phyloP scores from a whole-genome alignment of 2,113 vertebrate genomes.

The Platichthys stellatus region DNA sequence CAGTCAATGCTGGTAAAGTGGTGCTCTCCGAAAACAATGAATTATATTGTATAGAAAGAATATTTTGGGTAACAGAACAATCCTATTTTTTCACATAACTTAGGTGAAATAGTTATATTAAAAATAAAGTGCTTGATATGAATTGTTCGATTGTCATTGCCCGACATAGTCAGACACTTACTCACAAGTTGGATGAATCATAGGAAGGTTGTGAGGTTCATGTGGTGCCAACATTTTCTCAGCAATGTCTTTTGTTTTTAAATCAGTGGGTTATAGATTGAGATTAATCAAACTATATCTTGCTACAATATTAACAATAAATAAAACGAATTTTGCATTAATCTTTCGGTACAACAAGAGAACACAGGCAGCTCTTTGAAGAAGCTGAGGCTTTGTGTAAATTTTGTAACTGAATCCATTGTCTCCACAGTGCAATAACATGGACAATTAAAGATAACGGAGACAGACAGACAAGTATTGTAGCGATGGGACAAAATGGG shows the following conservation, averaged over 20 bases:
- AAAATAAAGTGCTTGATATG: background rate
- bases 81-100: constrained; percentile 51
- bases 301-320: background rate
- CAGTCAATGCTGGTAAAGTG: background rate
- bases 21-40: constrained; percentile 6
- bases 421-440: background rate
- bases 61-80: constrained; percentile 51
- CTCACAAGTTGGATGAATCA: background rate
- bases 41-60: constrained; percentile 38
- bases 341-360: background rate
- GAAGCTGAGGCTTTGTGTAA: background rate
- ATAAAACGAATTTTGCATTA: background rate
- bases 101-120: background rate
- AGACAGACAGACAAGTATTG: background rate
- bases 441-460: background rate
- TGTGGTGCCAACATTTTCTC: constrained; percentile 21
- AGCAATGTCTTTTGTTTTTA: background rate
- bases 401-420: background rate
- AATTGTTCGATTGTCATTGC: background rate
- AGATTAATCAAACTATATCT: background rate
- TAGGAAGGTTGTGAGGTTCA: background rate
- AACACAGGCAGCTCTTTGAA: background rate
- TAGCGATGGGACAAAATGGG: background rate
- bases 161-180: background rate
- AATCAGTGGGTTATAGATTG: background rate